A percentile compares a stretch with the other conserved stretches of the same genome.
Conservation (phyloP, 1,140 invertebrate species). For the Drosophila obscura region DNA sequence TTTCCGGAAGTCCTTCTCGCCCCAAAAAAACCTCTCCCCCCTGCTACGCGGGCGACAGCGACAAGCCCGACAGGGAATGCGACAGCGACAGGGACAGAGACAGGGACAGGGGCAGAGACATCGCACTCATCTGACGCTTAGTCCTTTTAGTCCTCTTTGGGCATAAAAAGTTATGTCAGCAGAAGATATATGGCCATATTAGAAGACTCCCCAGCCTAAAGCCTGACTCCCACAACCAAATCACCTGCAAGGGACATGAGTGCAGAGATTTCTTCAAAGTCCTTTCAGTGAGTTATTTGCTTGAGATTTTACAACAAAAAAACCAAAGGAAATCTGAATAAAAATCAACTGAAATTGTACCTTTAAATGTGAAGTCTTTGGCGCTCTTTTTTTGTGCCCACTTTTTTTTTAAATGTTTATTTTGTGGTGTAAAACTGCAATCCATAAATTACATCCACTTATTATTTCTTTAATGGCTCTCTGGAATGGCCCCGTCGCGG, state of each 20-base stretch:
- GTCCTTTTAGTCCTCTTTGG: constrained; percentile 61
- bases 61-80: constrained; percentile 5
- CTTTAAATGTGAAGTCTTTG: constrained; percentile 27
- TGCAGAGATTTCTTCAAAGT: constrained; percentile 52
- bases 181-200: constrained; percentile 76
- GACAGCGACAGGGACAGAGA: constrained; percentile 24
- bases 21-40: neutral
- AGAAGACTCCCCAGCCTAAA: constrained; percentile 38
- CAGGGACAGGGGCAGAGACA: neutral
- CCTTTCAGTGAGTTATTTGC: constrained; percentile 65
- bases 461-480: constrained; percentile 55
- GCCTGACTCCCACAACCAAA: constrained; percentile 8
- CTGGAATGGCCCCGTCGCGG: constrained; percentile 8
- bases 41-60: constrained; percentile 22
- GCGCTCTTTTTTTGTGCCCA: neutral
- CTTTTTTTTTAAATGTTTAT: constrained; percentile 1
- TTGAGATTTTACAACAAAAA: constrained; percentile 22
- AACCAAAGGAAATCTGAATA: constrained; percentile 5
- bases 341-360: constrained; percentile 28
- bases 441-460: constrained; percentile 64
- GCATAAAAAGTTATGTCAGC: constrained; percentile 79
- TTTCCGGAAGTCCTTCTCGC: constrained; percentile 49
- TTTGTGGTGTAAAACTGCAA: constrained; percentile 40
- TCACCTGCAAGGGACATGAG: constrained; percentile 18
- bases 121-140: constrained; percentile 41